Base-by-base conservation (phyloP, 2,797 vertebrate species). In the Lithobates pipiens region DNA sequence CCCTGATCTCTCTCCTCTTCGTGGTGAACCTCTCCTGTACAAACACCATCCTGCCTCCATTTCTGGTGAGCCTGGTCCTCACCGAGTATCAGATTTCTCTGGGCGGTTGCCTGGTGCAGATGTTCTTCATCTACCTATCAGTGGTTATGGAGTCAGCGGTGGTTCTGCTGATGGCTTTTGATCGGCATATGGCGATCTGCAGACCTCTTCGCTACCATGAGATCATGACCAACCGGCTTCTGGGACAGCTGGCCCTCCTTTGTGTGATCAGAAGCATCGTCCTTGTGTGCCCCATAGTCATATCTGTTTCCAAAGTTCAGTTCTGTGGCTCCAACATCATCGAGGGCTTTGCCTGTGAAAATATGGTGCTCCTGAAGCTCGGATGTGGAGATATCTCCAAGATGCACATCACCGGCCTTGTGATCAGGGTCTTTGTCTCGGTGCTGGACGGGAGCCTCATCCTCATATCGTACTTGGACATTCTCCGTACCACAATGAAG, bases 281-380 rank as follows among this genome's bases (percentile, higher is more conserved):
- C 32, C 16, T 77, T 1, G 46, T 69, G 16, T 25, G 63, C 21
- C 65, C 65, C 7, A 39, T 84, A 18, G 34, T 84, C n/a, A 29
- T 71, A 34, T 27, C 50, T 0, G 82, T 39, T 7, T 84, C 82
- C 15, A 70, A 42, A 7, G 42, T 84, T 5, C 61, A 44, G 9
- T 84, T 71, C 68, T 91, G 91, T 79, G 27, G 0, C 25, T 91
- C 90, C 0, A 7, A 82, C 0, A 0, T 89, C 34, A 89, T 91
- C 82, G 44, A 7, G 7, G 88, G 88, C 80, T 91, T 93, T 50
- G 90, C 88, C 36, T 90, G 90, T 32, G 89, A 92, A 76, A 89
- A 89, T 83, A 89, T 90, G 84, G 89, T 78, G 34, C 82, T 89
- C 23, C 88, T 88, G 88, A 90, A 85, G 32, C 85, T 91, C 32